Evolutionary conservation across 2,113 vertebrate genomes (phyloP).

Genomic region (Xerus inauris): DNA sequence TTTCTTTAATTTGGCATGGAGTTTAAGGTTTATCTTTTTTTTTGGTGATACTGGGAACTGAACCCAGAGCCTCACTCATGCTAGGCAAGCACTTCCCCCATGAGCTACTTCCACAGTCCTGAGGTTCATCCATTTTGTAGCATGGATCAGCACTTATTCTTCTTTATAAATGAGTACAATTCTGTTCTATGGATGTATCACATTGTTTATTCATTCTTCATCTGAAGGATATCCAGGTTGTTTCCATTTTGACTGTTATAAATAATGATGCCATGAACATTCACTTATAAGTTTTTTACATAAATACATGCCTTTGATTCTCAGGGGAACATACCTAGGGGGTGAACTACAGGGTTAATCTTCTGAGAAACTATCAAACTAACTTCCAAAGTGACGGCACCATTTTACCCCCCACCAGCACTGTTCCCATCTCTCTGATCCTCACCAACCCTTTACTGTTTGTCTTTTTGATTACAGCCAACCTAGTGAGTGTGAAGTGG

Average conservation of each 20-base stretch:
- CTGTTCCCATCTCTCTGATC: background rate
- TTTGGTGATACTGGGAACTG: too few species aligned
- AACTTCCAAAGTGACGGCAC: background rate
- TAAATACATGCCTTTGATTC: background rate
- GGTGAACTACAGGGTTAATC: background rate
- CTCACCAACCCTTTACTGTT: background rate
- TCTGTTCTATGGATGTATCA: too few species aligned
- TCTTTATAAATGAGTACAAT: background rate
- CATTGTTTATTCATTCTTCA: background rate
- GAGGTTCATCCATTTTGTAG: background rate
- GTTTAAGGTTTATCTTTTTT: background rate
- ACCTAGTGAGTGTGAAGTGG: background rate
- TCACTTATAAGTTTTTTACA: background rate
- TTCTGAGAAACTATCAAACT: background rate
- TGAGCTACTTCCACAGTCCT: too few species aligned
- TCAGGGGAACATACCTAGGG: background rate
- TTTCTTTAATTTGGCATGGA: background rate
- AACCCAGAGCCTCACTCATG: too few species aligned
- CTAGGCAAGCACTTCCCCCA: too few species aligned
- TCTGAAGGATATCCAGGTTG: background rate
- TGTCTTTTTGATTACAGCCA: too few species aligned
- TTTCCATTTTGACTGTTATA: background rate
- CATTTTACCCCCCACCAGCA: background rate
- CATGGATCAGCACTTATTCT: background rate
- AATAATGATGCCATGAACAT: background rate